Evolutionary conservation across 1,140 invertebrate genomes (phyloP).

Genomic region (Parasteatoda tepidariorum): DNA sequence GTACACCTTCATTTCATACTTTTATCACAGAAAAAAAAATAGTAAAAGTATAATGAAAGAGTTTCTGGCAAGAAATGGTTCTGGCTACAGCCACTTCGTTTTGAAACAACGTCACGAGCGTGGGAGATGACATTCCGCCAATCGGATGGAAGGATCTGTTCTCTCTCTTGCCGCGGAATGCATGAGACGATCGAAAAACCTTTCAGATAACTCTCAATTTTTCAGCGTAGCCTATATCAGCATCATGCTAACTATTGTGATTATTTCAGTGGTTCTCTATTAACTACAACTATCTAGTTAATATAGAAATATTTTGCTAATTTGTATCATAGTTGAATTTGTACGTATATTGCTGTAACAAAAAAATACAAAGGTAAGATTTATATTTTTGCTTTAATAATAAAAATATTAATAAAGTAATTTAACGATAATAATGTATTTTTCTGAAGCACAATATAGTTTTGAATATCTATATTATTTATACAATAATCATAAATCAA

Average conservation of each 20-base stretch:
- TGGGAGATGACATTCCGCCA: constrained; percentile 32
- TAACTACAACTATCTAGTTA: too few relatives aligned
- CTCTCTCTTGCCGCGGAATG: constrained; percentile 11
- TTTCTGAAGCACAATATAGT: too few relatives aligned
- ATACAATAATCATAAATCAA: too few relatives aligned
- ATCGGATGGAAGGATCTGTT: constrained; percentile 19
- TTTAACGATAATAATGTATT: too few relatives aligned
- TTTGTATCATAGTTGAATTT: too few relatives aligned
- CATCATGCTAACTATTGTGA: not conserved
- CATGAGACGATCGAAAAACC: constrained; percentile 18
- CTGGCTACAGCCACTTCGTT: constrained; percentile 46
- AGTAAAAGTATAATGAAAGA: constrained; percentile 29
- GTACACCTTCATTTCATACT: not conserved
- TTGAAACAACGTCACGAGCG: constrained; percentile 44
- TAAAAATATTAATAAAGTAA: too few relatives aligned
- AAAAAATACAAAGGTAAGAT: too few relatives aligned
- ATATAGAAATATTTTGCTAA: too few relatives aligned
- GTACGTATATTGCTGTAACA: too few relatives aligned
- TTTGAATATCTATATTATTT: too few relatives aligned
- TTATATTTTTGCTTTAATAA: too few relatives aligned
- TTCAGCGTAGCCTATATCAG: not conserved
- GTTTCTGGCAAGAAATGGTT: constrained; percentile 1
- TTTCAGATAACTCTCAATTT: constrained; percentile 40
- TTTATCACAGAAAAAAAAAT: not conserved
- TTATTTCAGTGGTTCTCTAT: too few relatives aligned